A percentile compares a stretch with the other conserved stretches of the same genome.
These are phyloP conservation scores for Drosophila ogumai DNA, from an alignment of 1,140 invertebrate genomes.

Conservation along the genomic window DNA sequence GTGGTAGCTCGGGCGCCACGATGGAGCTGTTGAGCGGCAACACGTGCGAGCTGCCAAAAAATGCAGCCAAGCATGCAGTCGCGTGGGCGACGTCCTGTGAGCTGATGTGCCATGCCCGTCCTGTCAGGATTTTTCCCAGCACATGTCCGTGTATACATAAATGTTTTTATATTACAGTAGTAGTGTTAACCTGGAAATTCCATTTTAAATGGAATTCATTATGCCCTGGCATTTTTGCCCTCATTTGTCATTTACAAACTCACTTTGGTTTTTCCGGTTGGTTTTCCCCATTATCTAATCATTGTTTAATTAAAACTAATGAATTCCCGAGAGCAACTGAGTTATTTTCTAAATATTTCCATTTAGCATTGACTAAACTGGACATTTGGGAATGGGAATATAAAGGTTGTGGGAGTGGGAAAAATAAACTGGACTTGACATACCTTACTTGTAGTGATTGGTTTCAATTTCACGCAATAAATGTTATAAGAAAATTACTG, in stretches of 20 bases:
- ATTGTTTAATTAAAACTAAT: conserved; percentile 9
- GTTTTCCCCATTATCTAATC: not conserved
- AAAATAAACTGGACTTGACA: not conserved
- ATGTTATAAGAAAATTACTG: no score
- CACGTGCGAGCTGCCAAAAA: conserved; percentile 56
- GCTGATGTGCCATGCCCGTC: conserved; percentile 37
- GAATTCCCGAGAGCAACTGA: not conserved
- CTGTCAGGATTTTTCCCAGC: conserved; percentile 7
- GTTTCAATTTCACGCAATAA: no score
- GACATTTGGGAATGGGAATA: no score
- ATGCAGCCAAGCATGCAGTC: conserved; percentile 43
- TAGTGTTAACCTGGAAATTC: conserved; percentile 64
- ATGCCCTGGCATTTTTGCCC: conserved; percentile 33
- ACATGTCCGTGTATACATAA: not conserved
- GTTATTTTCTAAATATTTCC: conserved; percentile 3
- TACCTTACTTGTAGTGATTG: no score
- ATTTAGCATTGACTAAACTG: not conserved
- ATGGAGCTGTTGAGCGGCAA: conserved; percentile 47
- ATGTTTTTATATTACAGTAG: not conserved
- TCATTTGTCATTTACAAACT: conserved; percentile 38
- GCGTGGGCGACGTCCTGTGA: conserved; percentile 45
- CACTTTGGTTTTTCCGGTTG: not conserved
- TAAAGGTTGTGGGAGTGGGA: not conserved
- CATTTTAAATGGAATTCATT: conserved; percentile 64
- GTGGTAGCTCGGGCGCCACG: not conserved